These are phyloP conservation scores for Dicyrtoma fusca DNA, from an alignment of 2,888 invertebrate species.

Conservation along the genomic window DNA sequence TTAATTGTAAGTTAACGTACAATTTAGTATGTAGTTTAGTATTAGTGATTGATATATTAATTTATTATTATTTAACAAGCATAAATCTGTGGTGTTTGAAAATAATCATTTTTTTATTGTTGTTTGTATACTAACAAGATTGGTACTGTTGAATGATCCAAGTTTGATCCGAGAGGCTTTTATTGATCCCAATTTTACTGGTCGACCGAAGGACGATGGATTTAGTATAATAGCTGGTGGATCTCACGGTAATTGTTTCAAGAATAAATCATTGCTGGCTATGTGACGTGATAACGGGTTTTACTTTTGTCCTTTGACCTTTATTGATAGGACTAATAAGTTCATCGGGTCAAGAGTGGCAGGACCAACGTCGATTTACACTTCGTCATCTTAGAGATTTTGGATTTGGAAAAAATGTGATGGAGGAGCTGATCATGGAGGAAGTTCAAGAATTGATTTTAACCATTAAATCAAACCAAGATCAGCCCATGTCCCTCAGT, in stretches of 20 bases:
- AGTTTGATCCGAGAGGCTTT: constrained; percentile 16
- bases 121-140: too few species aligned
- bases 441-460: constrained; percentile 25
- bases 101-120: background rate
- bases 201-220: constrained; percentile 5
- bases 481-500: too few species aligned
- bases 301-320: too few species aligned
- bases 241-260: constrained; percentile 8
- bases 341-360: constrained; percentile 38
- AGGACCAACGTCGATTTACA: constrained; percentile 46
- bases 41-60: background rate
- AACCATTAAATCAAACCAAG: background rate
- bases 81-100: background rate
- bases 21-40: too few species aligned
- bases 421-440: constrained; percentile 48
- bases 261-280: too few species aligned
- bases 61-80: background rate
- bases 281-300: too few species aligned
- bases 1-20: too few species aligned
- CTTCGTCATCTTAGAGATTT: constrained; percentile 44
- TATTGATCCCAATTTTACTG: constrained; percentile 14
- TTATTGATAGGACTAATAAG: background rate
- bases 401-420: constrained; percentile 49
- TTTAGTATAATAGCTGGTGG: constrained; percentile 10
- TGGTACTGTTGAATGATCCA: background rate